phyloP scores from a whole-genome alignment of 2,113 vertebrate genomes.

The Myotis yumanensis region DNA sequence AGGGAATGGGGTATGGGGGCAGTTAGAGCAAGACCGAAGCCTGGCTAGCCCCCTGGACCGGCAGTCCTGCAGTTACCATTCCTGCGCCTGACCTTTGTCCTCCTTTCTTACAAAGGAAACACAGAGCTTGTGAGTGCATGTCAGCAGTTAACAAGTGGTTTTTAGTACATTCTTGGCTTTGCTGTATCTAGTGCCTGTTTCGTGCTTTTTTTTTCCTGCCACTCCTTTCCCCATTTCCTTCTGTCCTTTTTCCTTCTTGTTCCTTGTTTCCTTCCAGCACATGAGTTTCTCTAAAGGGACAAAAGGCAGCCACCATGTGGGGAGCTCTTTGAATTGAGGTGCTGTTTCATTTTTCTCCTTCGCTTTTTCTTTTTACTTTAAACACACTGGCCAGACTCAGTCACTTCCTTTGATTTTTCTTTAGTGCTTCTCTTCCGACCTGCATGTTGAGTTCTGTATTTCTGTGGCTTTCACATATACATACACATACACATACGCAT shows the following conservation, averaged over 20 bases:
- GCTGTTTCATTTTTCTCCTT: slow-evolving; percentile 77
- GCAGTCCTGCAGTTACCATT: slow-evolving; percentile 86
- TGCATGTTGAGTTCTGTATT: slow-evolving; percentile 86
- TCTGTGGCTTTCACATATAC: slow-evolving; percentile 79
- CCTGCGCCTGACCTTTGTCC: slow-evolving; percentile 86
- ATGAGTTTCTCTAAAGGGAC: slow-evolving; percentile 60
- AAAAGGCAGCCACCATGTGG: slow-evolving; percentile 65
- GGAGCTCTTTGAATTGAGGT: slow-evolving; percentile 75
- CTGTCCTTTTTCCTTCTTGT: slow-evolving; percentile 29
- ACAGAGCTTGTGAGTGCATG: slow-evolving; percentile 94
- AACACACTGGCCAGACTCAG: slow-evolving; percentile 72
- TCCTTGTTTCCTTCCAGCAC: slow-evolving; percentile 74
- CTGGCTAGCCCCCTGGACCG: slow-evolving; percentile 82
- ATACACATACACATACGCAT: slow-evolving; percentile 30
- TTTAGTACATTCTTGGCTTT: slow-evolving; percentile 91
- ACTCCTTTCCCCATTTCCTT: slow-evolving; percentile 69
- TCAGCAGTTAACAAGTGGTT: slow-evolving; percentile 92
- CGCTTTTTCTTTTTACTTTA: slow-evolving; percentile 77
- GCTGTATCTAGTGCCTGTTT: slow-evolving; percentile 91
- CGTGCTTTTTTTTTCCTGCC: slow-evolving; percentile 82
- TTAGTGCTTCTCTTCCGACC: slow-evolving; percentile 81
- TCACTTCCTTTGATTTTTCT: slow-evolving; percentile 71
- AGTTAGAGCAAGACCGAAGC: slow-evolving; percentile 77
- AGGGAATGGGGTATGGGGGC: slow-evolving; percentile 78
- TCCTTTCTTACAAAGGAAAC: slow-evolving; percentile 85